A percentile compares a stretch with the other conserved stretches of the same genome.
These are phyloP conservation scores for Ceratosolen solmsi DNA, from an alignment of 1,140 invertebrate genomes.

Conservation along the genomic window DNA sequence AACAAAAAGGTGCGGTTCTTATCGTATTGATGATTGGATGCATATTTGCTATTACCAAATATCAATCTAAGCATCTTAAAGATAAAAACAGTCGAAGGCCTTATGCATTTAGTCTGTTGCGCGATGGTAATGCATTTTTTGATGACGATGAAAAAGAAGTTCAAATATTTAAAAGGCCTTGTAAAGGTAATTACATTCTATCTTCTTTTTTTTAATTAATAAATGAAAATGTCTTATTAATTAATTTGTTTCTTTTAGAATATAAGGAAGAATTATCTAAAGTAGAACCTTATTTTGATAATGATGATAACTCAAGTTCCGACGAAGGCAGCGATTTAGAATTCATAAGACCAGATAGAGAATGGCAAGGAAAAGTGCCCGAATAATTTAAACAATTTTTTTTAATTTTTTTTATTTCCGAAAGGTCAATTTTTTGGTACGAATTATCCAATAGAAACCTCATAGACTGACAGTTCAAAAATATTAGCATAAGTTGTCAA, in stretches of 20 bases:
- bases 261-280: conserved; percentile 56
- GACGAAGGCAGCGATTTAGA: conserved; percentile 71
- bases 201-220: background rate
- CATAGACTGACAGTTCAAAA: conserved; percentile 28
- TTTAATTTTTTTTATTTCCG: too few relatives aligned
- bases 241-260: conserved; percentile 33
- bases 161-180: conserved; percentile 77
- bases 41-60: conserved; percentile 64
- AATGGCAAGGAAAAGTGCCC: conserved; percentile 48
- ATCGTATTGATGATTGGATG: conserved; percentile 54
- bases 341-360: conserved; percentile 68
- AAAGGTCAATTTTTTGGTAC: too few relatives aligned
- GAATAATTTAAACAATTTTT: conserved; percentile 7
- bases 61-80: conserved; percentile 67
- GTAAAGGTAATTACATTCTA: conserved; percentile 43
- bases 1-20: conserved; percentile 66
- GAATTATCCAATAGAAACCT: too few relatives aligned
- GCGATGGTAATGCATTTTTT: conserved; percentile 69
- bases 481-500: background rate
- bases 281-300: conserved; percentile 72
- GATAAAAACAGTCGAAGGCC: conserved; percentile 63
- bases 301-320: conserved; percentile 60
- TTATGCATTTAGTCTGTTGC: conserved; percentile 70
- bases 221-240: background rate
- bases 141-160: conserved; percentile 79